These are phyloP conservation scores for Botrylloides violaceus DNA, from an alignment of 23 tunicate species.

Conservation along the genomic window DNA sequence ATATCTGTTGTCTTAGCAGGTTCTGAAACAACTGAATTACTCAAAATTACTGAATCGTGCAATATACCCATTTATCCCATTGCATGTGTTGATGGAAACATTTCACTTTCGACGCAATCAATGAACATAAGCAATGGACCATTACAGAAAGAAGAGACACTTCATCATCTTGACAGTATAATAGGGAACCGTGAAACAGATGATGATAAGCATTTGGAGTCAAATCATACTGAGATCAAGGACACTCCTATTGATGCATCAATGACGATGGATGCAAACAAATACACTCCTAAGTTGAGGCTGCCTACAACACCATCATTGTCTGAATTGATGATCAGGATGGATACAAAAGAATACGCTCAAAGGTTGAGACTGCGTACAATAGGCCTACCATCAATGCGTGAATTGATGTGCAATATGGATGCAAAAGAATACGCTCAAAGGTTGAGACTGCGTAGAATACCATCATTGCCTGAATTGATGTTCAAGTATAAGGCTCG, in stretches of 20 bases:
- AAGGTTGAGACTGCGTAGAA: too few relatives aligned
- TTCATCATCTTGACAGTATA: background rate
- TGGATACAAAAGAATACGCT: background rate
- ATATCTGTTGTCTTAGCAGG: constrained; percentile 42
- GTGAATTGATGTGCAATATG: background rate
- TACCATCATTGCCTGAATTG: constrained; percentile 1
- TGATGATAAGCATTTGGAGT: too few relatives aligned
- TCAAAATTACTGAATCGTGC: constrained; percentile 31
- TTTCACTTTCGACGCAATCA: background rate
- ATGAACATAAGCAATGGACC: background rate
- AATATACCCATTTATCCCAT: constrained; percentile 27
- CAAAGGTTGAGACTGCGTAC: background rate
- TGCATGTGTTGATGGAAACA: background rate
- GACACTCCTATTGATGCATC: background rate
- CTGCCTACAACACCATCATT: background rate
- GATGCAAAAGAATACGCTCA: too few relatives aligned
- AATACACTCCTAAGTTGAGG: background rate
- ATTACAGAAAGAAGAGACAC: background rate
- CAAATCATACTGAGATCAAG: background rate
- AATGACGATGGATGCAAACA: too few relatives aligned
- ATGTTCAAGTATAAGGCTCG: background rate
- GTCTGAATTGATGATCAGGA: too few relatives aligned
- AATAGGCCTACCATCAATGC: background rate
- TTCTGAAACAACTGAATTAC: constrained; percentile 32
- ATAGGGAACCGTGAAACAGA: too few relatives aligned